Evolutionary conservation across 2,888 invertebrate species (phyloP), one percentile per base, ranked within the genome.

Genomic region (Microchrysa polita): DNA sequence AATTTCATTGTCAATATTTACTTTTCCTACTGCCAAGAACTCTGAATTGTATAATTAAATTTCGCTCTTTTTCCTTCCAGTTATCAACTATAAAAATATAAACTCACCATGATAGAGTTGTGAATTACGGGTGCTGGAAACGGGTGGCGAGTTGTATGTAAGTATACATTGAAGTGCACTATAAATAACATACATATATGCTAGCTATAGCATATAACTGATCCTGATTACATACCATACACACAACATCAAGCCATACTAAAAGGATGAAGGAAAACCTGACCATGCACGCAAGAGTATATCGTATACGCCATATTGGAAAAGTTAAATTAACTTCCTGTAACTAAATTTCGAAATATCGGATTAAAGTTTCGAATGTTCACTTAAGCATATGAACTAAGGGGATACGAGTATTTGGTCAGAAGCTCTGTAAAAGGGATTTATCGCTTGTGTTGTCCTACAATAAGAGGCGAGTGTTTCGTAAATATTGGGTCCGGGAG

Each of bases 51-150:
- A 34, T 69, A 69, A 69, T 69, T 69, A 57, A 57, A 69, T 69
- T 69, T 69, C n/a, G n/a, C n/a, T n/a, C 55, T 57, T 57, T 67
- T 67, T 69, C 69, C 55, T 69, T 69, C 18, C 69, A 69, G 69
- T 20, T 40, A 55, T 57, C 22, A 18, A 42, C 55, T n/a, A n/a
- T n/a, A n/a, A n/a, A 57, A 65, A 69, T 69, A 69, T 69, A 55
- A 55, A 69, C 69, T 16, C 40, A 40, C 27, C 16, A 69, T 55
- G 55, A 69, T 57, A 57, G 57, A 27, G 40, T 69, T 69, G 14
- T 69, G 55, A 69, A 55, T 69, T 42, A 57, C 69, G 55, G 40
- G 20, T 55, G 42, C 57, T 22, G 57, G 34, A 57, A 69, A 53
- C 34, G 69, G 57, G 69, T 69, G 69, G 69, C 18, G 57, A 55